A percentile compares a stretch with the other conserved stretches of the same genome.
phyloP scores from a whole-genome alignment of 2,113 vertebrate species.

The Campylorhamphus procurvoides region DNA sequence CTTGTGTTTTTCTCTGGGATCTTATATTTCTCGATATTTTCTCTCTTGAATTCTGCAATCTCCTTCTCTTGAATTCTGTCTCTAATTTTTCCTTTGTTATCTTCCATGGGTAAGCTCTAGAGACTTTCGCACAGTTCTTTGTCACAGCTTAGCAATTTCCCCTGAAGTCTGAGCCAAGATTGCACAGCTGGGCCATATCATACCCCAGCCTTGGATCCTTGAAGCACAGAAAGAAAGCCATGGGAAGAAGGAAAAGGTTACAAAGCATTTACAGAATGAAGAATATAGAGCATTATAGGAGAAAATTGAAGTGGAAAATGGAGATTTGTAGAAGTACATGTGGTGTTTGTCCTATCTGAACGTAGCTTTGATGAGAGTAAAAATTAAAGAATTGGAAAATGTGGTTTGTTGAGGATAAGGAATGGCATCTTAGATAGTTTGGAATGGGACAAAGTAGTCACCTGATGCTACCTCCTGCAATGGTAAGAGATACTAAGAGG shows the following conservation, averaged over 20 bases:
- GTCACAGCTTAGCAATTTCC: neutral
- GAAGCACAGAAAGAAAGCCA: neutral
- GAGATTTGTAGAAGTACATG: neutral
- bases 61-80: neutral
- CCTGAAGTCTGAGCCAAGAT: neutral
- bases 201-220: neutral
- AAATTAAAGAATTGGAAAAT: neutral
- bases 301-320: neutral
- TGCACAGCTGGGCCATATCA: neutral
- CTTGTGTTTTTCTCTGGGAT: neutral
- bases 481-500: neutral
- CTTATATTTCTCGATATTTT: neutral
- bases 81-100: neutral
- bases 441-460: neutral
- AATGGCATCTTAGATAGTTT: neutral
- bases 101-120: neutral
- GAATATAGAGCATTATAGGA: neutral
- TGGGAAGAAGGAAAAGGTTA: neutral
- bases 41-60: neutral
- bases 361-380: neutral
- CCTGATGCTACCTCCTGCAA: neutral
- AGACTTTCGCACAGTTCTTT: neutral
- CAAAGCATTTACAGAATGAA: neutral
- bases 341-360: neutral
- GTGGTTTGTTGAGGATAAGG: neutral